Evolutionary conservation across 2,888 invertebrate genomes (phyloP).

Genomic region (Drosophila anomelani): DNA sequence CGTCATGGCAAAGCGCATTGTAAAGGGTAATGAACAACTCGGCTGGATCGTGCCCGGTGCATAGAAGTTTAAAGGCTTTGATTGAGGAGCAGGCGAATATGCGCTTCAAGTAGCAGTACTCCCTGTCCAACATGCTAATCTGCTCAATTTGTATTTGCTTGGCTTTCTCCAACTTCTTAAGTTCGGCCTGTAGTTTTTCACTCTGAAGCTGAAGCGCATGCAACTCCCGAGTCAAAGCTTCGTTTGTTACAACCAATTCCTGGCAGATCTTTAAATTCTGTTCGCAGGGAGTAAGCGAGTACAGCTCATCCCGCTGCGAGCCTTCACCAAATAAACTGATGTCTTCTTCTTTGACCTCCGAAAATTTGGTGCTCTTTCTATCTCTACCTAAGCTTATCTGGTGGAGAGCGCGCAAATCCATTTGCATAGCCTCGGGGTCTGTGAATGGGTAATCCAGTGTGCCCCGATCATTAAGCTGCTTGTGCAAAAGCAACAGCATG

Average conservation of each 20-base stretch:
- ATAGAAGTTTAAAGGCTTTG: conserved; percentile 31
- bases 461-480: conserved; percentile 69
- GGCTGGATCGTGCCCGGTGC: not conserved
- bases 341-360: conserved; percentile 1
- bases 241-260: conserved; percentile 35
- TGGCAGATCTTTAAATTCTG: conserved; percentile 20
- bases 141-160: not conserved
- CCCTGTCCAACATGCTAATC: conserved; percentile 16
- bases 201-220: conserved; percentile 22
- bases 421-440: conserved; percentile 54
- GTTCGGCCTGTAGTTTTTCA: not conserved
- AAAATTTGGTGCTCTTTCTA: not conserved
- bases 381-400: conserved; percentile 38
- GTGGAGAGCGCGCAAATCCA: conserved; percentile 58
- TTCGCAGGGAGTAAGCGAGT: not conserved
- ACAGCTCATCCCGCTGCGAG: not conserved
- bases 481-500: conserved; percentile 75
- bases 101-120: conserved; percentile 47
- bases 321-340: too few relatives aligned
- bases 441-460: conserved; percentile 69
- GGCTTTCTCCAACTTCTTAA: not conserved
- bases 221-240: conserved; percentile 31
- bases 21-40: conserved; percentile 49
- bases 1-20: conserved; percentile 42
- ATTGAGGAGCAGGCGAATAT: conserved; percentile 41